phyloP scores from a whole-genome alignment of 2,797 vertebrate species.

The Microtus californicus region DNA sequence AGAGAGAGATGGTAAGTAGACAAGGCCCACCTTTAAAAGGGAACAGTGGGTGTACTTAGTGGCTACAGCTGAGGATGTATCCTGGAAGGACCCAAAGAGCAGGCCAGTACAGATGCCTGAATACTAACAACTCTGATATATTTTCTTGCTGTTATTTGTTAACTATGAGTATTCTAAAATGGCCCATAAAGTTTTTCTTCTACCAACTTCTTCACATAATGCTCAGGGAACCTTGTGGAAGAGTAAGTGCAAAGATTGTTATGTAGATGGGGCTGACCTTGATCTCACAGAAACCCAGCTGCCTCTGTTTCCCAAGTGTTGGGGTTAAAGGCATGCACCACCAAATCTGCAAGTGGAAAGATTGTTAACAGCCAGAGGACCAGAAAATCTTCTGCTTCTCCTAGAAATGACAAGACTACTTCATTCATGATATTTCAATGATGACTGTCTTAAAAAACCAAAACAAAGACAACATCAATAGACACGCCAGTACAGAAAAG shows the following conservation, averaged over 20 bases:
- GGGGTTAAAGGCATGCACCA: not conserved
- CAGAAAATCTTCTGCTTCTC: not conserved
- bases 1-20: too few relatives aligned
- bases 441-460: fast-evolving
- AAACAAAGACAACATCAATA: not conserved
- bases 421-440: not conserved
- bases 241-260: not conserved
- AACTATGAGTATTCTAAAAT: not conserved
- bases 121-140: not conserved
- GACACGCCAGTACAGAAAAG: not conserved
- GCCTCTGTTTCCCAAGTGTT: not conserved
- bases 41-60: too few relatives aligned
- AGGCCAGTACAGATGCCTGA: too few relatives aligned
- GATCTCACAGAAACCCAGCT: not conserved
- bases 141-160: not conserved
- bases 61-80: too few relatives aligned
- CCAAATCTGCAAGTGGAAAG: not conserved
- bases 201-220: not conserved
- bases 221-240: not conserved
- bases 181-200: not conserved
- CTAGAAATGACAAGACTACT: not conserved
- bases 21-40: too few relatives aligned
- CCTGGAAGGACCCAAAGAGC: too few relatives aligned
- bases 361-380: not conserved
- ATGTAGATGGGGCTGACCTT: not conserved